A percentile compares a stretch with the other conserved stretches of the same genome.
Evolutionary conservation across 2,888 invertebrate species (phyloP).

Genomic region (Chalcosyrphus nemorum): DNA sequence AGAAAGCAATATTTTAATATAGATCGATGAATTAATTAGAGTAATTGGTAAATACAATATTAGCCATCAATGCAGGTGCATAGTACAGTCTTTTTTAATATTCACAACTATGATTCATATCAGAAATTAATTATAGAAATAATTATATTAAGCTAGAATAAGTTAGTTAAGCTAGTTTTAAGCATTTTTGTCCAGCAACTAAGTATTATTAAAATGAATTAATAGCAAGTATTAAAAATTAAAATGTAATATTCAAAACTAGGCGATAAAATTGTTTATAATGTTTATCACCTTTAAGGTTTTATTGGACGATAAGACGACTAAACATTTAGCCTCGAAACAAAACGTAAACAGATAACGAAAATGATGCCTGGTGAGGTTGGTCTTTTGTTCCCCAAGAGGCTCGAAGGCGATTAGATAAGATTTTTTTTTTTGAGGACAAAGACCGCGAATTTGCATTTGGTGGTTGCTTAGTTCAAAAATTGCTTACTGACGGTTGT

Average conservation of each 20-base stretch:
- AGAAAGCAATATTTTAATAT: no score
- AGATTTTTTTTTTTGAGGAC: slow-evolving; percentile 3
- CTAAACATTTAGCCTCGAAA: not conserved
- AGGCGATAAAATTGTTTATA: slow-evolving; percentile 7
- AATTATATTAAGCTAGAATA: no score
- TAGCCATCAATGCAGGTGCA: no score
- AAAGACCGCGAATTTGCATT: slow-evolving; percentile 17
- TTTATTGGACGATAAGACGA: slow-evolving; percentile 4
- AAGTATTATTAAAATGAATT: no score
- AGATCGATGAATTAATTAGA: no score
- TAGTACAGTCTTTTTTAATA: no score
- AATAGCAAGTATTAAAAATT: no score
- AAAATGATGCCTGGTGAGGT: not conserved
- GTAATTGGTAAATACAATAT: no score
- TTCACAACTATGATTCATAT: no score
- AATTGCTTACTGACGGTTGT: not conserved
- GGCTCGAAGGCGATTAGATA: slow-evolving; percentile 9
- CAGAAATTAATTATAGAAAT: no score
- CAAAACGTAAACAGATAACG: slow-evolving; percentile 12
- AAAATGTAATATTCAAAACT: not conserved
- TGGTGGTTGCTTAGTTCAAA: not conserved
- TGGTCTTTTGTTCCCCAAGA: not conserved
- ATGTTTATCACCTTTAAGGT: slow-evolving; percentile 3
- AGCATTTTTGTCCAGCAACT: no score
- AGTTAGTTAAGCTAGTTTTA: no score